phyloP scores from a whole-genome alignment of 2,888 invertebrate genomes.

The Clivina fossor region DNA sequence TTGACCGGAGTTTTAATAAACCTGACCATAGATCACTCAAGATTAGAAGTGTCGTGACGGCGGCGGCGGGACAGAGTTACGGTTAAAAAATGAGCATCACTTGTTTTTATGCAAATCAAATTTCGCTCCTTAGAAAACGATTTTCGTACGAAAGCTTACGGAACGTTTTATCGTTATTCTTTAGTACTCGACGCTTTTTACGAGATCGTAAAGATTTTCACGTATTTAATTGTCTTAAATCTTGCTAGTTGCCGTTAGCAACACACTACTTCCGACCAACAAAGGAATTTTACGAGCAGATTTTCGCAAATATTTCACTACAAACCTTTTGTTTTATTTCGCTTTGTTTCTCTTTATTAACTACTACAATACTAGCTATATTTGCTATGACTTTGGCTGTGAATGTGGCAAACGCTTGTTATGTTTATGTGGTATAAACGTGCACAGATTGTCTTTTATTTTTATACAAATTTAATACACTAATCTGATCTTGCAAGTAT shows the following conservation, averaged over 20 bases:
- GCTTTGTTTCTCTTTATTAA: slow-evolving; percentile 14
- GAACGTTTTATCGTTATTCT: slow-evolving; percentile 20
- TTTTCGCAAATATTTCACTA: slow-evolving; percentile 10
- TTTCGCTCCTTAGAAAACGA: slow-evolving; percentile 12
- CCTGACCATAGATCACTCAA: slow-evolving; percentile 28
- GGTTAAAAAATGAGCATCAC: slow-evolving; percentile 23
- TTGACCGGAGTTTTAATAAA: slow-evolving; percentile 27
- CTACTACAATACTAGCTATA: slow-evolving; percentile 3
- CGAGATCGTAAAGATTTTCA: slow-evolving; percentile 20
- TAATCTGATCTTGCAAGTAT: no score
- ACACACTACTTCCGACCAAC: slow-evolving; percentile 19
- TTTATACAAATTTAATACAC: no score
- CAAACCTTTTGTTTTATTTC: slow-evolving; percentile 18
- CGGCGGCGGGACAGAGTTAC: slow-evolving; percentile 1
- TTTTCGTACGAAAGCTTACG: slow-evolving; percentile 10
- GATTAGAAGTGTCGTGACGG: slow-evolving; percentile 16
- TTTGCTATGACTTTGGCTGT: not conserved
- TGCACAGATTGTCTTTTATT: no score
- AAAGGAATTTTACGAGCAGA: slow-evolving; percentile 19
- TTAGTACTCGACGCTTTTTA: slow-evolving; percentile 19
- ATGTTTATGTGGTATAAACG: no score
- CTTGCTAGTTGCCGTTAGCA: slow-evolving; percentile 21
- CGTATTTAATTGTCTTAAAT: slow-evolving; percentile 22
- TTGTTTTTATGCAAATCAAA: slow-evolving; percentile 27
- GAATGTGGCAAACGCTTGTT: slow-evolving; percentile 11